phyloP scores from a whole-genome alignment of 2,888 invertebrate species.

The Rhingia rostrata region DNA sequence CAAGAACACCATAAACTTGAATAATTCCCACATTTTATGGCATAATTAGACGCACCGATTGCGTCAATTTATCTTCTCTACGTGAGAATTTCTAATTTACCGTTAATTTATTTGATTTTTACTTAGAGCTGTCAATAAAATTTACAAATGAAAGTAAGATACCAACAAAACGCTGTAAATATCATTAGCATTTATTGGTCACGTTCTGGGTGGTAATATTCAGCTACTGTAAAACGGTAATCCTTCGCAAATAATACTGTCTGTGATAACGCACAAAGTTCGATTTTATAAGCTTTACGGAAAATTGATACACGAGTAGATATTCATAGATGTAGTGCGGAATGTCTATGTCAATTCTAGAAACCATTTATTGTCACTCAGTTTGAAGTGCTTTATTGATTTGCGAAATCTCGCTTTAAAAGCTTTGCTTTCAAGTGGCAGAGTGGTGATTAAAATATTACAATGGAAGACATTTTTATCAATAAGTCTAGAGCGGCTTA shows the following conservation, averaged over 20 bases:
- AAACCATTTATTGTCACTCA: neutral
- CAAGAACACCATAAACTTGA: neutral
- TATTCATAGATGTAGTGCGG: neutral
- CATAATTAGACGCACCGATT: conserved; percentile 14
- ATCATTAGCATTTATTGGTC: conserved; percentile 54
- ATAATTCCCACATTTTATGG: neutral
- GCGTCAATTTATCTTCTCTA: conserved; percentile 54
- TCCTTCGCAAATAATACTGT: conserved; percentile 3
- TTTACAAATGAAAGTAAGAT: conserved; percentile 30
- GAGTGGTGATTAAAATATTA: neutral
- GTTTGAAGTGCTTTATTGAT: neutral
- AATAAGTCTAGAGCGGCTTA: neutral
- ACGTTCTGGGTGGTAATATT: conserved; percentile 44
- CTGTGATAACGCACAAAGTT: conserved; percentile 30
- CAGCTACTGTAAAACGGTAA: conserved; percentile 9
- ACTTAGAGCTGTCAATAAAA: conserved; percentile 35
- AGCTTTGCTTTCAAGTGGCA: neutral
- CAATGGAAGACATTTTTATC: neutral
- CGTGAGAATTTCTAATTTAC: conserved; percentile 52
- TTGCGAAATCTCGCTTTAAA: neutral
- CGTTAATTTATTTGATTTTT: conserved; percentile 62
- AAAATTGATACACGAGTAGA: neutral
- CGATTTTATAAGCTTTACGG: too few relatives aligned
- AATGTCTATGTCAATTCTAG: neutral
- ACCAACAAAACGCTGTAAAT: conserved; percentile 28